These are phyloP conservation scores for Agrilus mali DNA, from an alignment of 2,888 invertebrate species.

Conservation along the genomic window DNA sequence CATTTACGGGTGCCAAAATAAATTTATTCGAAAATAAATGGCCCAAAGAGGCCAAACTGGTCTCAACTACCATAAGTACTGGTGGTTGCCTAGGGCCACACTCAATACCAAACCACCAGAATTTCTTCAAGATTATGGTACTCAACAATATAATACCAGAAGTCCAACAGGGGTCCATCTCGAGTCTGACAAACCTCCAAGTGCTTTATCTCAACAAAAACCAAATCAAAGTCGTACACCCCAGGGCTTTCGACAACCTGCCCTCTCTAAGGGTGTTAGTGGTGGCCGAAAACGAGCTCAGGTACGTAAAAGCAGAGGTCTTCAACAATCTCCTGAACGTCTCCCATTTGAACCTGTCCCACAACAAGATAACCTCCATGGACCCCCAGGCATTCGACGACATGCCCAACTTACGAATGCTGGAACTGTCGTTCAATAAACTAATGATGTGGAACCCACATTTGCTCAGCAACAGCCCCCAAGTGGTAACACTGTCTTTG, in stretches of 20 bases:
- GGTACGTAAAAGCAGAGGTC: conserved; percentile 14
- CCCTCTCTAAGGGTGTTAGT: conserved; percentile 15
- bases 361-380: conserved; percentile 16
- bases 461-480: conserved; percentile 27
- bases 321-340: conserved; percentile 16
- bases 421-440: conserved; percentile 25
- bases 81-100: no score
- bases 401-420: conserved; percentile 20
- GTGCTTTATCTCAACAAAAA: no score
- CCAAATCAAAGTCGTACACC: no score
- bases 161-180: no score
- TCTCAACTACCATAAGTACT: no score
- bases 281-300: conserved; percentile 17
- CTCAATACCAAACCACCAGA: no score
- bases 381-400: conserved; percentile 17
- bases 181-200: no score
- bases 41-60: no score
- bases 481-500: conserved; percentile 20
- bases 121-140: no score
- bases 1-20: no score
- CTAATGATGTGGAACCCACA: conserved; percentile 21
- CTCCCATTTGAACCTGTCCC: conserved; percentile 11
- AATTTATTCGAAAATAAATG: no score
- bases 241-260: conserved; percentile 8
- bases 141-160: no score